phyloP scores from a whole-genome alignment of 1,140 invertebrate species.

The Temnothorax longispinosus region DNA sequence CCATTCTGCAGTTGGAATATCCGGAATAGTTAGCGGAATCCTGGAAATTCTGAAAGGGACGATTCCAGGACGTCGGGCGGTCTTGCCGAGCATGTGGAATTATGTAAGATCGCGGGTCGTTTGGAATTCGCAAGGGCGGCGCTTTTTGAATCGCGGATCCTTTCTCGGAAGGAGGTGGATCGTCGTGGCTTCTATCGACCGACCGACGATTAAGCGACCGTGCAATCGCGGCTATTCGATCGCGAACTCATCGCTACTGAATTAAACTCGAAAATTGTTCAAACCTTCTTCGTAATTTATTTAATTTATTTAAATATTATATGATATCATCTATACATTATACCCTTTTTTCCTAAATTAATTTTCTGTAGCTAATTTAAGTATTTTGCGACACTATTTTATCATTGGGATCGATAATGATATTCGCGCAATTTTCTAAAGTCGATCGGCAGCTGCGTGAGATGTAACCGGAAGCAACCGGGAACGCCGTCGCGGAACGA shows the following conservation, averaged over 20 bases:
- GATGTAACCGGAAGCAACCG: slow-evolving; percentile 33
- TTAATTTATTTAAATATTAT: background rate
- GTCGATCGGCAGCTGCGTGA: slow-evolving; percentile 1
- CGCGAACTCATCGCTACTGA: slow-evolving; percentile 5
- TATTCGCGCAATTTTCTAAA: slow-evolving; percentile 9
- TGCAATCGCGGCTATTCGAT: slow-evolving; percentile 65
- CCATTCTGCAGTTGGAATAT: slow-evolving; percentile 56
- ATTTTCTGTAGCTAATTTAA: background rate
- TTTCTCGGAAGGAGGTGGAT: slow-evolving; percentile 64
- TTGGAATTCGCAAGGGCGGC: slow-evolving; percentile 67
- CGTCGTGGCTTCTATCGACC: slow-evolving; percentile 44
- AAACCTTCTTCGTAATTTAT: background rate
- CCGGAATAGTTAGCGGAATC: slow-evolving; percentile 70
- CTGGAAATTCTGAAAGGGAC: slow-evolving; percentile 66
- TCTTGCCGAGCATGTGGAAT: slow-evolving; percentile 68
- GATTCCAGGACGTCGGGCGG: slow-evolving; percentile 65
- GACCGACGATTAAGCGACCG: slow-evolving; percentile 35
- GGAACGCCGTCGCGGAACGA: slow-evolving; percentile 8
- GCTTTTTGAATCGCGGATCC: slow-evolving; percentile 74
- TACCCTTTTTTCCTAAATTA: background rate
- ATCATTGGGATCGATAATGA: background rate
- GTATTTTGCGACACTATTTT: background rate
- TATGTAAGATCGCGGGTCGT: slow-evolving; percentile 72
- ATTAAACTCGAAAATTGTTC: background rate
- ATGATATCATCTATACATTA: background rate